Conservation (phyloP, 2,888 invertebrate species). For the Agrilus mali region DNA sequence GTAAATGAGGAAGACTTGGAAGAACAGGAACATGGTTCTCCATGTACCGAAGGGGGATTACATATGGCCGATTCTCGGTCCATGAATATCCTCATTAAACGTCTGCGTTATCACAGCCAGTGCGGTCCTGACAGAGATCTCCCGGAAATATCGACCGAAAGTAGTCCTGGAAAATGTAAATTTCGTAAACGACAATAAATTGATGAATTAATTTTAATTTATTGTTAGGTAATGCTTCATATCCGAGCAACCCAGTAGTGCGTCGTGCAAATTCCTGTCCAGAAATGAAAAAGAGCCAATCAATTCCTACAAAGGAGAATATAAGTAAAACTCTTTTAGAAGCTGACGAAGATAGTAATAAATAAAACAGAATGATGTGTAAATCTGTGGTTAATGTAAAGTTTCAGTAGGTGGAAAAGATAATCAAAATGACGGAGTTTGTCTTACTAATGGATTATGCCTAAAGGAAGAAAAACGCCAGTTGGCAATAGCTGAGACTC, state of each 20-base stretch:
- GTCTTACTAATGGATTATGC: constrained; percentile 1
- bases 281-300: constrained; percentile 38
- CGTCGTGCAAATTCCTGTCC: constrained; percentile 55
- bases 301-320: constrained; percentile 15
- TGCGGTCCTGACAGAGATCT: constrained; percentile 39
- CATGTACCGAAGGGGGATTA: constrained; percentile 45
- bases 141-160: constrained; percentile 29
- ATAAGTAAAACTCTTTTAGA: constrained; percentile 28
- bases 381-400: neutral
- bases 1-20: constrained; percentile 24
- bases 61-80: constrained; percentile 47
- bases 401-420: constrained; percentile 2
- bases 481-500: constrained; percentile 33
- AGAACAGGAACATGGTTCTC: constrained; percentile 39
- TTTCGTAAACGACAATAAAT: constrained; percentile 3
- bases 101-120: constrained; percentile 50
- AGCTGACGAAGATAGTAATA: constrained; percentile 27
- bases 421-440: constrained; percentile 2
- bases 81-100: constrained; percentile 42
- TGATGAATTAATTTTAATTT: neutral
- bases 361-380: neutral
- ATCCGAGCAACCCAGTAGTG: constrained; percentile 29
- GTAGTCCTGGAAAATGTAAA: constrained; percentile 34
- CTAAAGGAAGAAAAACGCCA: constrained; percentile 3
- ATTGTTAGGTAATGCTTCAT: constrained; percentile 8